A percentile compares a stretch with the other conserved stretches of the same genome.
These are phyloP conservation scores for Microcebus tavaratra DNA, from an alignment of 2,113 vertebrate genomes.

Conservation along the genomic window DNA sequence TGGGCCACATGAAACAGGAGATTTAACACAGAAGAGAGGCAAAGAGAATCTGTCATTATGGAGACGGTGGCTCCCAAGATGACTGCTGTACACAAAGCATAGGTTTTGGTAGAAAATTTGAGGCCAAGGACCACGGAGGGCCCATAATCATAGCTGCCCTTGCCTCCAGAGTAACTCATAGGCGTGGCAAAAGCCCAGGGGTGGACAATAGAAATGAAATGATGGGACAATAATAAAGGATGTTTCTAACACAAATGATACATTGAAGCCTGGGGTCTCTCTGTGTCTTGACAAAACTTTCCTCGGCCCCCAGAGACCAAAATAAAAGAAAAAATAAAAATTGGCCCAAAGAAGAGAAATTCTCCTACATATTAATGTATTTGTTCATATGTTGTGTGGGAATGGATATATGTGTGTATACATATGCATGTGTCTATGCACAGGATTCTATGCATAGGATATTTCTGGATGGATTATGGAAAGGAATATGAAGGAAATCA, in stretches of 20 bases:
- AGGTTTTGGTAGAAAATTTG: background rate
- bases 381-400: background rate
- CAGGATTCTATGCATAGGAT: background rate
- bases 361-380: background rate
- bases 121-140: background rate
- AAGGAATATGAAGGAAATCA: conserved; percentile 12
- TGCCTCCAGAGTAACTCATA: background rate
- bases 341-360: background rate
- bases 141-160: background rate
- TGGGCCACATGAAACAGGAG: background rate
- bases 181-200: background rate
- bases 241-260: background rate
- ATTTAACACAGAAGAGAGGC: background rate
- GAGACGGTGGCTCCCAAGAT: background rate
- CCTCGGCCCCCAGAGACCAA: background rate
- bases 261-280: background rate
- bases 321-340: background rate
- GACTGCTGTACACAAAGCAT: background rate
- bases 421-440: background rate
- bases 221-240: background rate
- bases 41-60: background rate
- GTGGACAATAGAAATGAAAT: background rate
- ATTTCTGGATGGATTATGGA: background rate
- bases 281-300: background rate
- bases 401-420: background rate